Conservation (phyloP, 2,113 vertebrate species). For the Macaca fascicularis region DNA sequence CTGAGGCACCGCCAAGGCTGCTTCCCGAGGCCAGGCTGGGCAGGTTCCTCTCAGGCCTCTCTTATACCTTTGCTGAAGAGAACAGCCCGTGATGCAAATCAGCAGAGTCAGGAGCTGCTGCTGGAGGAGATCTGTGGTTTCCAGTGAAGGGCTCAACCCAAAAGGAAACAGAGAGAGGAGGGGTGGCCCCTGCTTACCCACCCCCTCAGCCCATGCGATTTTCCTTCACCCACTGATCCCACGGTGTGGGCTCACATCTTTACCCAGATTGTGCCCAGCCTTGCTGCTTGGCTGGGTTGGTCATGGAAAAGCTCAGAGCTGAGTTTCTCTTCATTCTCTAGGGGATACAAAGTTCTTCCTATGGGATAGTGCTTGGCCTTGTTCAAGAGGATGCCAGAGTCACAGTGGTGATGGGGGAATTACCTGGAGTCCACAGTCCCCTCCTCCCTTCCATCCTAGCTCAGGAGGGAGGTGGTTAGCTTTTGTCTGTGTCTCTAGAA, state of each 20-base stretch:
- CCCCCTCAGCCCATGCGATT: no score
- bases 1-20: accelerated
- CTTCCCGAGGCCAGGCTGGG: accelerated
- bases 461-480: no score
- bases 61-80: neutral
- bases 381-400: no score
- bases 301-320: neutral
- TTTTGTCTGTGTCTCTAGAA: accelerated
- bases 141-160: no score
- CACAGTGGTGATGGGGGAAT: no score
- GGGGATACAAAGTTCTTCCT: neutral
- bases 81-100: slow-evolving; percentile 27
- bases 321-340: neutral
- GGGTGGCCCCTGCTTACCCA: no score
- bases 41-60: accelerated
- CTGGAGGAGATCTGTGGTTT: neutral
- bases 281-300: neutral
- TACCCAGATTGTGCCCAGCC: no score
- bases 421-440: no score
- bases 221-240: neutral
- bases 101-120: neutral
- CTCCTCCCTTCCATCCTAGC: no score
- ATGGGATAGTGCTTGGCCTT: accelerated
- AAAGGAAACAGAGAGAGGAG: no score
- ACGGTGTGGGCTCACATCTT: neutral